Conservation (phyloP, 2,888 invertebrate genomes). For the Yponomeuta sedellus region DNA sequence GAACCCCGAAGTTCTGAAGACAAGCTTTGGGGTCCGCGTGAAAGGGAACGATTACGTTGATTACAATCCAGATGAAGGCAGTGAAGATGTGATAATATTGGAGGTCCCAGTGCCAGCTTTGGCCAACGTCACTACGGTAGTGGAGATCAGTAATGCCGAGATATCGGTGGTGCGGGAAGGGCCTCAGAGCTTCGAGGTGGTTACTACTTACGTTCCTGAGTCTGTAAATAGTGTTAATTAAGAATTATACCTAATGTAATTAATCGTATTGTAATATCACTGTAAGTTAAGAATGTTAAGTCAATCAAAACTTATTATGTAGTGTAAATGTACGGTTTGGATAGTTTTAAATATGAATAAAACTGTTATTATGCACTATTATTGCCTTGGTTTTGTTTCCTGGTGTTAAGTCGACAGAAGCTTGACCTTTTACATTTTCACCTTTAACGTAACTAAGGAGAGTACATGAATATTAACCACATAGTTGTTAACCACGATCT, state of each 20-base stretch:
- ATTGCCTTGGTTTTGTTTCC: no score
- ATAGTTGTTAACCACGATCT: no score
- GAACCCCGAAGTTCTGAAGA: constrained; percentile 50
- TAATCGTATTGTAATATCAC: no score
- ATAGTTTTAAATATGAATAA: no score
- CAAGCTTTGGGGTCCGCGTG: constrained; percentile 28
- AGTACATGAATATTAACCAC: no score
- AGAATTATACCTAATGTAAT: not conserved
- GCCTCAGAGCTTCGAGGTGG: not conserved
- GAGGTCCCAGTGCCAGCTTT: constrained; percentile 21
- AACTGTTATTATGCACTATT: no score
- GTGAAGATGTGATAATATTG: constrained; percentile 23
- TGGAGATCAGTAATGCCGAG: constrained; percentile 24
- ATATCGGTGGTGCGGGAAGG: not conserved
- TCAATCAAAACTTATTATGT: no score
- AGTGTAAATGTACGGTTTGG: no score
- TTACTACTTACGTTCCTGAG: not conserved
- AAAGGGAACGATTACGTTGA: constrained; percentile 53
- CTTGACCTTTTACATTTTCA: no score
- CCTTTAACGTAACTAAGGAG: not conserved
- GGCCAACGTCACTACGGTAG: constrained; percentile 19
- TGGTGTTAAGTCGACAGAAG: no score
- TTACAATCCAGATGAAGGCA: constrained; percentile 37
- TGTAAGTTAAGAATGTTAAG: no score
- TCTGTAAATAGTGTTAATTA: constrained; percentile 4